Evolutionary conservation across 2,888 invertebrate genomes (phyloP).

Genomic region (Yponomeuta cagnagella): DNA sequence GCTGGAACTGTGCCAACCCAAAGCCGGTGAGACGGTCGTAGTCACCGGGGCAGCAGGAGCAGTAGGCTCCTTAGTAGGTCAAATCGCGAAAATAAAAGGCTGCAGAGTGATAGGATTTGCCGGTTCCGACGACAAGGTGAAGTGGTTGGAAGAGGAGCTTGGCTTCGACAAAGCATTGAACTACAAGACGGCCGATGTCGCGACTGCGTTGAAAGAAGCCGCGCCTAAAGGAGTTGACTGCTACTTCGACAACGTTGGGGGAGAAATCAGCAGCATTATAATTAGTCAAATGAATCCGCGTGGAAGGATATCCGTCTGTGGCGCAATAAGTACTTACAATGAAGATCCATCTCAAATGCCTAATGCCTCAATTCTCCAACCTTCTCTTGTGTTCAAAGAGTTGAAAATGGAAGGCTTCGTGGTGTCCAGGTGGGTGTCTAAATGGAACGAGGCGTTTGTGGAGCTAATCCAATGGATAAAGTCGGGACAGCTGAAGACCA

Average conservation of each 20-base stretch:
- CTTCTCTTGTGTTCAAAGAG: slow-evolving; percentile 71
- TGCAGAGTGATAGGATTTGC: slow-evolving; percentile 80
- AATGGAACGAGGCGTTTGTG: slow-evolving; percentile 75
- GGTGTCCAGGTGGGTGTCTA: slow-evolving; percentile 64
- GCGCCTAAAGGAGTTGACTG: slow-evolving; percentile 84
- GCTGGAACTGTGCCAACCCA: slow-evolving; percentile 79
- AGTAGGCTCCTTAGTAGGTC: slow-evolving; percentile 83
- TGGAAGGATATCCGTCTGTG: slow-evolving; percentile 79
- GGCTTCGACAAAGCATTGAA: slow-evolving; percentile 83
- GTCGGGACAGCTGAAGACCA: slow-evolving; percentile 79
- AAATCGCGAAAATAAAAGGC: slow-evolving; percentile 83
- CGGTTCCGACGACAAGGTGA: slow-evolving; percentile 81
- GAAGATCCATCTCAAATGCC: slow-evolving; percentile 34
- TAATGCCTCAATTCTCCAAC: slow-evolving; percentile 67
- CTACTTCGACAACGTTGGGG: slow-evolving; percentile 86
- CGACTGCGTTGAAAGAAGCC: slow-evolving; percentile 72
- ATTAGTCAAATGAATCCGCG: slow-evolving; percentile 75
- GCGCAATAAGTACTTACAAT: slow-evolving; percentile 77
- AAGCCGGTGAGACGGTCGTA: slow-evolving; percentile 81
- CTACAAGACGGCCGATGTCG: slow-evolving; percentile 79
- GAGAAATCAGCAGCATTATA: slow-evolving; percentile 76
- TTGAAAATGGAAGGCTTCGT: slow-evolving; percentile 79
- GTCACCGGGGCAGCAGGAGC: slow-evolving; percentile 85
- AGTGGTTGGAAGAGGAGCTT: slow-evolving; percentile 78
- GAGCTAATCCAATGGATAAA: slow-evolving; percentile 77